Base-by-base conservation (phyloP, 2,888 invertebrate species). In the Amphimallon solstitiale region DNA sequence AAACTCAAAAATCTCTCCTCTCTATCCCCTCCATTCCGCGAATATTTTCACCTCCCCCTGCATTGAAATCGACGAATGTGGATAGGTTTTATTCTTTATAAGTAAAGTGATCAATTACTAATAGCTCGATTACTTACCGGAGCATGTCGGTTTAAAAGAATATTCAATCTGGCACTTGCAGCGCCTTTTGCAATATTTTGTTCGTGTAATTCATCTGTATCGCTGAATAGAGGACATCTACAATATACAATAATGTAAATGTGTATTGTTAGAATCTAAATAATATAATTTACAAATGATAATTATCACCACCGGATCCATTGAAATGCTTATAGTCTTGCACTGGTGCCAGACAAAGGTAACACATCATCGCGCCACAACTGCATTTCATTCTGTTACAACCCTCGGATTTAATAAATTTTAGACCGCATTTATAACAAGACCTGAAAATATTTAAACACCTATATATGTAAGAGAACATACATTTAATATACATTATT, bases 331-430 rank as follows among this genome's bases (percentile, higher is more conserved):
- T 68, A 72, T 89, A 89, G 74, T 83, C 82, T 1, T 76, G 79
- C 9, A 87, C 82, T n/a, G 84, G 82, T 70, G 83, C 68, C 23
- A 84, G 80, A 72, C 88, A 88, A 4, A 87, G 74, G 68, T 88
- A 88, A 71, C 88, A 88, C 84, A 86, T 86, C 9, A 69, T 70
- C 2, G 85, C 84, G 0, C 87, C 87, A 74, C 88, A 88, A 0
- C 77, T 67, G 71, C 88, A 88, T 1, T 80, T 83, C 82, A 88
- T 87, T 72, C 85, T 85, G 71, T 88, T 87, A 73, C 88, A 88
- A 0, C 87, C 87, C 63, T 84, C 84, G 56, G 81, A 82, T 74
- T 87, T 87, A 68, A 85, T 82, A 70, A 85, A 87, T 46, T 82
- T 81, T 19, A 79, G 76, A 1, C 77, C 75, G 67, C 86, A 86